These are phyloP conservation scores for Numenius arquata DNA, from an alignment of 2,113 vertebrate genomes.

Conservation along the genomic window DNA sequence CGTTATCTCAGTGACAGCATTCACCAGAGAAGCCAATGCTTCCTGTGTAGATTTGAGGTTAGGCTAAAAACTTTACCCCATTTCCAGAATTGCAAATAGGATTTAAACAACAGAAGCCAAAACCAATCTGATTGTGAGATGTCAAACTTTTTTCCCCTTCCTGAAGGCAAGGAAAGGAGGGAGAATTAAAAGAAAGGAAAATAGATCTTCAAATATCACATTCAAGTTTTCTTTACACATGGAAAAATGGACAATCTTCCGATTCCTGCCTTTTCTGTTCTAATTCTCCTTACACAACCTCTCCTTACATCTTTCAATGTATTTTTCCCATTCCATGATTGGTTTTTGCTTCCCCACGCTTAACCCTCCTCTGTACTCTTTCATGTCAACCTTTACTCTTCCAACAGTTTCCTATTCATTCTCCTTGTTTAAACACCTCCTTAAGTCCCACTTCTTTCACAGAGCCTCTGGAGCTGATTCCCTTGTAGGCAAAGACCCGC, in stretches of 20 bases:
- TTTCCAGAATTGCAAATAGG: too few relatives aligned
- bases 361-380: background rate
- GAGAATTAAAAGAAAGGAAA: background rate
- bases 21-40: background rate
- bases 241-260: background rate
- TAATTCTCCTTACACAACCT: background rate
- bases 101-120: background rate
- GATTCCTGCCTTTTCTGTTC: background rate
- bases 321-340: background rate
- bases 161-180: background rate
- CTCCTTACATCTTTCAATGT: background rate
- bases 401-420: background rate
- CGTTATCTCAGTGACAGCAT: background rate
- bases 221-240: background rate
- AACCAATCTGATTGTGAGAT: background rate
- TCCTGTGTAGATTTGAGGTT: background rate
- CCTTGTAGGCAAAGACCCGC: background rate
- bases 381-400: background rate
- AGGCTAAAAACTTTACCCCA: background rate
- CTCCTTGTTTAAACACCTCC: background rate
- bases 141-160: background rate
- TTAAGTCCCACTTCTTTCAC: background rate
- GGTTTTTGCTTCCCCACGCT: background rate
- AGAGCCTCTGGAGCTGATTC: background rate
- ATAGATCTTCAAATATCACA: background rate